phyloP scores from a whole-genome alignment of 2,797 vertebrate genomes.

The Prunella strophiata region DNA sequence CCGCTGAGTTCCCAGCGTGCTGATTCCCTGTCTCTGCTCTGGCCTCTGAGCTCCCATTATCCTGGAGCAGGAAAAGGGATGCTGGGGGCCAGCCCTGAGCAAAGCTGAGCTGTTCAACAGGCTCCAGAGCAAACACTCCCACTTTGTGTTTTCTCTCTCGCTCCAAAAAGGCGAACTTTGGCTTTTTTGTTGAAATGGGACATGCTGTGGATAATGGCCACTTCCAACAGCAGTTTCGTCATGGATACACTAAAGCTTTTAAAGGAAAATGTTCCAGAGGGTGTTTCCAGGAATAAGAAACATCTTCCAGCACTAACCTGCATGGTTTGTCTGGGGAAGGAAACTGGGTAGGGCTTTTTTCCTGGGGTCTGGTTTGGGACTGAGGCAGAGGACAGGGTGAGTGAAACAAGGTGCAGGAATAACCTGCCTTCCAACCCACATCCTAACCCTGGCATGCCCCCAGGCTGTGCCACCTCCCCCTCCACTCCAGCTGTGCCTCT shows the following conservation, averaged over 20 bases:
- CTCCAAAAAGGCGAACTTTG: background rate
- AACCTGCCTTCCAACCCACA: background rate
- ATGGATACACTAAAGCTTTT: background rate
- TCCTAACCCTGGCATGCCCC: background rate
- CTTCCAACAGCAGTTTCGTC: background rate
- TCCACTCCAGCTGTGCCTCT: background rate
- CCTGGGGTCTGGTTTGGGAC: background rate
- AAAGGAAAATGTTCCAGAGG: background rate
- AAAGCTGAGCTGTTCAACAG: background rate
- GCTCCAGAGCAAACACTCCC: background rate
- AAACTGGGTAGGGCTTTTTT: background rate
- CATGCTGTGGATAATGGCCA: background rate
- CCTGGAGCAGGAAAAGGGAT: constrained; percentile 2
- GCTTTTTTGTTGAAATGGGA: background rate
- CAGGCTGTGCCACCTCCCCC: background rate
- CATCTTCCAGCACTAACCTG: background rate
- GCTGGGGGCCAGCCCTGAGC: background rate
- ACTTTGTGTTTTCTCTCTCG: background rate
- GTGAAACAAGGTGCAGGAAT: background rate
- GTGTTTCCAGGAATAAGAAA: constrained; percentile 10
- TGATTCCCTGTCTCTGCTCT: background rate
- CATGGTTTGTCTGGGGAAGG: background rate
- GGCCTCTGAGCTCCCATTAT: constrained; percentile 47
- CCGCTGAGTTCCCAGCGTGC: constrained; percentile 41
- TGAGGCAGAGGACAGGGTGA: background rate